These are phyloP conservation scores for Coracias cyanogaster DNA, from an alignment of 2,797 vertebrate species.

Conservation along the genomic window DNA sequence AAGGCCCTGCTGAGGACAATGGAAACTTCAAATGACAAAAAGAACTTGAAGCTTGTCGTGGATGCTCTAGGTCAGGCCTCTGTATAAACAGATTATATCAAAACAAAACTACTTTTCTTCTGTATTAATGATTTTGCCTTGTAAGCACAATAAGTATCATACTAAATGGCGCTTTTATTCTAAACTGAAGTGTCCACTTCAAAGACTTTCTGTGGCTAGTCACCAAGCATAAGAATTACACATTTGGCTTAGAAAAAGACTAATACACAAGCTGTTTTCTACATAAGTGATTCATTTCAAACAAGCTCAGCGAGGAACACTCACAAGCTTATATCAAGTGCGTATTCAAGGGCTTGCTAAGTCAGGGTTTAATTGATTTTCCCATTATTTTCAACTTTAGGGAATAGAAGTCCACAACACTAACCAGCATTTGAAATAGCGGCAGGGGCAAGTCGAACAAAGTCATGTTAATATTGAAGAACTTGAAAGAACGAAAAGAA, in stretches of 20 bases:
- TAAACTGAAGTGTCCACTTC: neutral
- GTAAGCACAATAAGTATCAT: neutral
- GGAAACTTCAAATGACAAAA: neutral
- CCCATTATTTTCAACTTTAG: neutral
- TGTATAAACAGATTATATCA: neutral
- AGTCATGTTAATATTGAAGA: neutral
- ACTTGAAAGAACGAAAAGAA: neutral
- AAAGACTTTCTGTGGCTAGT: neutral
- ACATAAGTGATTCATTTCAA: neutral
- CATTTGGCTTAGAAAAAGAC: neutral
- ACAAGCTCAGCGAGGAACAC: neutral
- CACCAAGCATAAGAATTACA: neutral
- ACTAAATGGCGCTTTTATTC: neutral
- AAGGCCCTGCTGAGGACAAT: neutral
- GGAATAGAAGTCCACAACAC: neutral
- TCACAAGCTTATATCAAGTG: neutral
- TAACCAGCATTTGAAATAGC: neutral
- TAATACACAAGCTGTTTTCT: neutral
- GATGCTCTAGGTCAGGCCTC: neutral
- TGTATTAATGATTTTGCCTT: neutral
- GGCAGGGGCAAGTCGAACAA: neutral
- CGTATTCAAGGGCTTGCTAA: neutral
- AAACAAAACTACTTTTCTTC: neutral
- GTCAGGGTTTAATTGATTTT: neutral
- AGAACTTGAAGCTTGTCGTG: neutral